Evolutionary conservation across 2,888 invertebrate species (phyloP), one percentile per base, ranked within the genome.

Genomic region (Drosophila greeni): DNA sequence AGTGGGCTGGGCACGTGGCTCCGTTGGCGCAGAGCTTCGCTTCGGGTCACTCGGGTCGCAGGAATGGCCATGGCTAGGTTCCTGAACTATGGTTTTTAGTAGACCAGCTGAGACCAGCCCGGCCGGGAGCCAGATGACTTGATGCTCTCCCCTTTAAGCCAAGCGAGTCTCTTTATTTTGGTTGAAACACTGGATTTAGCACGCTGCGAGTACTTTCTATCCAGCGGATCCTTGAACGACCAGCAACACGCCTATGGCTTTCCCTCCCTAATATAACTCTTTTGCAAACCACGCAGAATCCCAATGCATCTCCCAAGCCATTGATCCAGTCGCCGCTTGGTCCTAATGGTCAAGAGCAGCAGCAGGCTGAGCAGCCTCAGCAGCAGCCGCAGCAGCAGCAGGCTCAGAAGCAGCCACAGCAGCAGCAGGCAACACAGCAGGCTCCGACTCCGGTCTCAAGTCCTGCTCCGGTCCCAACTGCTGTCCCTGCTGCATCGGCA

Each of bases 51-150:
- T 82, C 81, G 84, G 82, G 88, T 86, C 83, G 84, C 85, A 86
- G 86, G 83, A 88, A 86, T 89, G 89, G 85, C 81, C 88, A 88
- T 89, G 86, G 85, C 88, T 88, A 88, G 60, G 37, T 87, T 86
- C 84, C 88, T 87, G 78, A 88, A 88, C 87, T 87, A 87, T 85
- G 71, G 83, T 86, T 87, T 87, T 85, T 77, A 86, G 77, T 82
- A 75, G 66, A 52, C 58, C 62, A 70, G 73, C 66, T 66, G 70
- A 74, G n/a, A n/a, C n/a, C 43, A 31, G 40, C n/a, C 45, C 45
- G 20, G 23, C 57, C 49, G 61, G 29, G 34, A 59, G 60, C 36
- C 40, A 1, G 60, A 60, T 31, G 65, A 53, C 43, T 40, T 45
- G 53, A 64, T 64, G 54, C 45, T 39, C 53, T 53, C 54, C 65